Percentiles rank a stretch among this genome's conserved stretches.
phyloP scores from a whole-genome alignment of 1,140 invertebrate species.

The Heliconius hermathena region DNA sequence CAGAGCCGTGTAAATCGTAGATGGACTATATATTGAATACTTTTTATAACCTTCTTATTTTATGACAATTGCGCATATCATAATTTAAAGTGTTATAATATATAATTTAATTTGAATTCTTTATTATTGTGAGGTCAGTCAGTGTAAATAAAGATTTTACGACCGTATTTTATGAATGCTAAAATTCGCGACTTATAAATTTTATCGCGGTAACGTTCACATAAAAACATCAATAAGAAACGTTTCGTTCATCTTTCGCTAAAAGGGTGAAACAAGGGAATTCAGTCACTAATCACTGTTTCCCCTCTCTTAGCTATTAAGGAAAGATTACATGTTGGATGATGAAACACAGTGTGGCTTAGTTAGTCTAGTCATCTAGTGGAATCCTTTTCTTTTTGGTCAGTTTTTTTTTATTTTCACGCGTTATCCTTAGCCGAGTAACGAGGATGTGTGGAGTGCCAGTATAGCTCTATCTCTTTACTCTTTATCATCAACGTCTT shows the following conservation, averaged over 20 bases:
- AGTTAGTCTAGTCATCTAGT: not conserved
- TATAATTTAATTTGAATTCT: conserved; percentile 4
- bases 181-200: not conserved
- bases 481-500: no score
- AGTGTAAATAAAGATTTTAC: conserved; percentile 1
- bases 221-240: not conserved
- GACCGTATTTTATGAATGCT: conserved; percentile 6
- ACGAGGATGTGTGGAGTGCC: no score
- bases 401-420: no score
- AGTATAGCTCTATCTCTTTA: no score
- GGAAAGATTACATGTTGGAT: not conserved
- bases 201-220: not conserved
- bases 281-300: not conserved
- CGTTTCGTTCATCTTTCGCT: not conserved
- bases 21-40: not conserved
- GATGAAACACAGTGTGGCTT: not conserved
- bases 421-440: no score
- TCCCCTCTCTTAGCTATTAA: not conserved
- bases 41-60: not conserved
- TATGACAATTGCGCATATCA: not conserved
- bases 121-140: conserved; percentile 10
- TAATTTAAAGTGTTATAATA: not conserved
- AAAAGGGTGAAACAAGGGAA: not conserved
- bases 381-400: no score
- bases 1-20: not conserved